Percentiles rank a stretch among this genome's conserved stretches.
phyloP scores from a whole-genome alignment of 2,888 invertebrate species.

The Meliscaeva auricollis region DNA sequence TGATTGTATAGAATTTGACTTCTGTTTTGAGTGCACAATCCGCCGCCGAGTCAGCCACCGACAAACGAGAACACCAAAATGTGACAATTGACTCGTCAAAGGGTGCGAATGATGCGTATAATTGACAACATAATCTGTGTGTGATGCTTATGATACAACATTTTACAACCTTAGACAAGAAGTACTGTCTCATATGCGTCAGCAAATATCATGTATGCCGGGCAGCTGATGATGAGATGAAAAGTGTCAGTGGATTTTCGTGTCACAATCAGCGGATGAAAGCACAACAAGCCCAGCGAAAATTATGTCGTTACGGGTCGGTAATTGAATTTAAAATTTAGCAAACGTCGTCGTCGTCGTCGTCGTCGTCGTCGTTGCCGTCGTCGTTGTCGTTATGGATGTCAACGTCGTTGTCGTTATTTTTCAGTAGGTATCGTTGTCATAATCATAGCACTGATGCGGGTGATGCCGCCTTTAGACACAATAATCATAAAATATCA shows the following conservation, averaged over 20 bases:
- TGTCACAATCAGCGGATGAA: constrained; percentile 74
- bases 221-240: constrained; percentile 48
- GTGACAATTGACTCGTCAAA: constrained; percentile 45
- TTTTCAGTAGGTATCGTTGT: constrained; percentile 52
- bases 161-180: constrained; percentile 53
- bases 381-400: background rate
- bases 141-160: background rate
- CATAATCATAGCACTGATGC: constrained; percentile 63
- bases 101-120: constrained; percentile 46
- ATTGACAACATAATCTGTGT: constrained; percentile 64
- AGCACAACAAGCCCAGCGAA: constrained; percentile 72
- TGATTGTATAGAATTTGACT: background rate
- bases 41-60: background rate
- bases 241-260: constrained; percentile 70
- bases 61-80: constrained; percentile 14
- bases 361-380: background rate
- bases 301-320: constrained; percentile 73
- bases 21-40: constrained; percentile 14
- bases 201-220: constrained; percentile 11
- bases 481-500: background rate
- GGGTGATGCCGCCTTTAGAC: constrained; percentile 39
- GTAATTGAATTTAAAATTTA: constrained; percentile 77
- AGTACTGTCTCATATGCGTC: constrained; percentile 23
- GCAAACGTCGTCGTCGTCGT: constrained; percentile 67
- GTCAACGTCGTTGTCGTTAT: constrained; percentile 29